These are phyloP conservation scores for Lordiphosa fenestrarum DNA, from an alignment of 2,888 invertebrate genomes.

Conservation along the genomic window DNA sequence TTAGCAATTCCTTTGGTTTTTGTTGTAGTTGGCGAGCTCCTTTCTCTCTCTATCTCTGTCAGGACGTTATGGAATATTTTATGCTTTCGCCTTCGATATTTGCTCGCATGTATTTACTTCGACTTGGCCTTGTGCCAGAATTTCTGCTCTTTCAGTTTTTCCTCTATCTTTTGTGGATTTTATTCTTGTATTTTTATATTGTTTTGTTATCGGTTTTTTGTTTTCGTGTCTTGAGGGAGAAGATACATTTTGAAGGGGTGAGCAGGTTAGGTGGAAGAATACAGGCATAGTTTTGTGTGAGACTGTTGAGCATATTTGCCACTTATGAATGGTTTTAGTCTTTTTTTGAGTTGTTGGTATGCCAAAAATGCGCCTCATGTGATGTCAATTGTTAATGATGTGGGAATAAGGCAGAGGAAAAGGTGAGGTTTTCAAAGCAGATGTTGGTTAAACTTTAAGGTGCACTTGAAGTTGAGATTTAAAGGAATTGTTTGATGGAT, in stretches of 20 bases:
- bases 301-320: conserved; percentile 61
- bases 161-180: conserved; percentile 34
- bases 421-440: not conserved
- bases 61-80: conserved; percentile 32
- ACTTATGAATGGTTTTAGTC: conserved; percentile 27
- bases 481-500: too few species aligned
- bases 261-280: not conserved
- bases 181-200: conserved; percentile 18
- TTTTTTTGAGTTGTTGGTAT: conserved; percentile 18
- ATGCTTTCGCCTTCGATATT: conserved; percentile 43
- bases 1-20: conserved; percentile 66
- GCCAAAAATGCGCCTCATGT: conserved; percentile 62
- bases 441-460: too few species aligned
- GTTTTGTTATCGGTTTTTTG: conserved; percentile 35
- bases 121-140: conserved; percentile 67
- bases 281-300: conserved; percentile 51
- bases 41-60: too few species aligned
- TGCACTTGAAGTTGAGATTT: too few species aligned
- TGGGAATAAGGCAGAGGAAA: conserved; percentile 63
- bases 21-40: conserved; percentile 2
- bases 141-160: conserved; percentile 32
- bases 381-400: conserved; percentile 71
- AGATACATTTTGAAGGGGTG: conserved; percentile 17
- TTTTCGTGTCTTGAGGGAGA: conserved; percentile 35
- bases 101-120: conserved; percentile 26